Percentiles rank a stretch among this genome's conserved stretches.
Evolutionary conservation across 2,797 vertebrate genomes (phyloP).

Genomic region (Lepilemur septentrionalis): DNA sequence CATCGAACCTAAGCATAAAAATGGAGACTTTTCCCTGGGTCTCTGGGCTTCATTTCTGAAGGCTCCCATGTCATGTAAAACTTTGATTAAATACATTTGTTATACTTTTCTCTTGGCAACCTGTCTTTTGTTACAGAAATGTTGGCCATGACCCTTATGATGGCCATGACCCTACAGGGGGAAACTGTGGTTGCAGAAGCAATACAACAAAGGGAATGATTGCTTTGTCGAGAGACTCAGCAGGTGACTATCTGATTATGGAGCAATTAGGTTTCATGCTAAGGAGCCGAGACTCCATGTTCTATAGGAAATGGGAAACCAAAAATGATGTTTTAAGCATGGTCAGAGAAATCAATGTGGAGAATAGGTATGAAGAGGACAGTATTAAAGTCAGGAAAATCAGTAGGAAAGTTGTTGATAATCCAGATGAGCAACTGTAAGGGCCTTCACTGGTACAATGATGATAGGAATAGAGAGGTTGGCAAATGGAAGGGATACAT

Average conservation of each 20-base stretch:
- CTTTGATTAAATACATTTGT: not conserved
- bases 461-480: not conserved
- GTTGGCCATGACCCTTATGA: not conserved
- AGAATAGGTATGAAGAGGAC: not conserved
- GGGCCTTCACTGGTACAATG: not conserved
- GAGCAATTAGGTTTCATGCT: no score
- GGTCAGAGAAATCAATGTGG: not conserved
- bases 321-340: not conserved
- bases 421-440: not conserved
- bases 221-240: not conserved
- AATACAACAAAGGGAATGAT: not conserved
- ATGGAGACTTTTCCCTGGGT: not conserved
- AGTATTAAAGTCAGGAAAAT: not conserved
- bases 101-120: not conserved
- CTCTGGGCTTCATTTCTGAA: not conserved
- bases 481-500: not conserved
- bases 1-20: not conserved
- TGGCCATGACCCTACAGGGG: not conserved
- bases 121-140: not conserved
- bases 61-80: not conserved
- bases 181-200: not conserved
- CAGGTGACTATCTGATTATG: not conserved
- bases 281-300: not conserved
- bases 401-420: not conserved
- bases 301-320: not conserved